These are phyloP conservation scores for Ailurus styani DNA, from an alignment of 2,113 vertebrate genomes.

Conservation along the genomic window DNA sequence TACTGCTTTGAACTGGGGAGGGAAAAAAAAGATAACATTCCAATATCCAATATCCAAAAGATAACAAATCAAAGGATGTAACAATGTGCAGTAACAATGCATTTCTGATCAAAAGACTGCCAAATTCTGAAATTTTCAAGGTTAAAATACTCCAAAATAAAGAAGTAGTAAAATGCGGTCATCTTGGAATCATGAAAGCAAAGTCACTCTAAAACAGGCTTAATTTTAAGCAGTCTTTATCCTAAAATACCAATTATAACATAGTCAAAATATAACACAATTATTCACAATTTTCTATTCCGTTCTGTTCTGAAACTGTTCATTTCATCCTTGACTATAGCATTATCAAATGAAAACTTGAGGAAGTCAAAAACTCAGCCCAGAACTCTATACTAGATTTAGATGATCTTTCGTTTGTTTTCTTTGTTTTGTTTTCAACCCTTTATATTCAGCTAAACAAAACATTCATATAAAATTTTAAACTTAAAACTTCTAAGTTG, in stretches of 20 bases:
- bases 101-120: neutral
- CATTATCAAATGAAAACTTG: neutral
- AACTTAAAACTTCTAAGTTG: neutral
- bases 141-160: constrained; percentile 28
- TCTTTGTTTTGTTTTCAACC: neutral
- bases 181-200: neutral
- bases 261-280: constrained; percentile 31
- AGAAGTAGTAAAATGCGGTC: neutral
- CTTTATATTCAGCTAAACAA: neutral
- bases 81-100: neutral
- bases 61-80: constrained; percentile 12
- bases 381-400: neutral
- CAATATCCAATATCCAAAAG: neutral
- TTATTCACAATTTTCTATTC: neutral
- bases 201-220: neutral
- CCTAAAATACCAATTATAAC: neutral
- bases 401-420: neutral
- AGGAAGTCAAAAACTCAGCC: neutral
- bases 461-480: neutral
- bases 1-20: constrained; percentile 87
- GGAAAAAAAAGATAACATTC: constrained; percentile 40
- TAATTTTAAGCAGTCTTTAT: neutral
- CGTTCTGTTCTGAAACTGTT: too few species aligned
- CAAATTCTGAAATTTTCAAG: neutral
- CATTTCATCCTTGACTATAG: neutral